phyloP scores from a whole-genome alignment of 2,888 invertebrate genomes.

The Fragum whitleyi region DNA sequence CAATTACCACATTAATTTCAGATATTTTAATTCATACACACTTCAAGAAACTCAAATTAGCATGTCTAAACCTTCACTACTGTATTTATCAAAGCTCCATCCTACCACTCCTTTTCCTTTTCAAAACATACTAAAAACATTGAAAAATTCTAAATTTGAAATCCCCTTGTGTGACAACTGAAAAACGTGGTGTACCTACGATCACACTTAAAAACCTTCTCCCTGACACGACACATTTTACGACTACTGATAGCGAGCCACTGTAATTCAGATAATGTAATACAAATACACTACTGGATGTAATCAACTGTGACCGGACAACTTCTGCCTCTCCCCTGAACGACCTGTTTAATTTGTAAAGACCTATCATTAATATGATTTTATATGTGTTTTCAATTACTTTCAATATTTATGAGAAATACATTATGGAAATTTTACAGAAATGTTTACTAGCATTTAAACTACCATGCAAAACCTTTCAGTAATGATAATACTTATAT shows the following conservation, averaged over 20 bases:
- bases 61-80: too few relatives aligned
- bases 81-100: not conserved
- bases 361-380: too few relatives aligned
- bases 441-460: too few relatives aligned
- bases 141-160: not conserved
- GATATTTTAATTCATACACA: not conserved
- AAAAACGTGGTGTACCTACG: slow-evolving; percentile 22
- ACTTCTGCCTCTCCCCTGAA: not conserved
- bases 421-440: too few relatives aligned
- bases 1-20: slow-evolving; percentile 9
- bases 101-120: not conserved
- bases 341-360: too few relatives aligned
- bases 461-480: too few relatives aligned
- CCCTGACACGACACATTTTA: slow-evolving; percentile 14
- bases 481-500: too few relatives aligned
- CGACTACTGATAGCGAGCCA: slow-evolving; percentile 17
- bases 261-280: slow-evolving; percentile 32
- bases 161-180: not conserved
- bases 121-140: not conserved
- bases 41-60: not conserved
- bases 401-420: too few relatives aligned
- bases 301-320: slow-evolving; percentile 14
- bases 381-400: too few relatives aligned
- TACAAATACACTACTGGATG: slow-evolving; percentile 22
- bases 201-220: slow-evolving; percentile 14